Evolutionary conservation across 1,140 invertebrate species (phyloP).

Genomic region (Nephotettix cincticeps): DNA sequence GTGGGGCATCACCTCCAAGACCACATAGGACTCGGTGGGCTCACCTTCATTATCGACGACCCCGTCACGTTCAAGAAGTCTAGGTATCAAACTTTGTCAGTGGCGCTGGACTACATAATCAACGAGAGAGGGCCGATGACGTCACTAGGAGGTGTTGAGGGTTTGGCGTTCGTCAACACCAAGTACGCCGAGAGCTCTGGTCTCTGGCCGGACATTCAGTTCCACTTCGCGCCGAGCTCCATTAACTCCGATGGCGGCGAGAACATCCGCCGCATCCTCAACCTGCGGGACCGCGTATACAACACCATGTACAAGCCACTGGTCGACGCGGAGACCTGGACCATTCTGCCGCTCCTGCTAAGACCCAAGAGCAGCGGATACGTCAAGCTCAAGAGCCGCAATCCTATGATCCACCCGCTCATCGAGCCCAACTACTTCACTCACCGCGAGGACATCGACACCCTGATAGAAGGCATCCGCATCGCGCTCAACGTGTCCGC

Average conservation of each 20-base stretch:
- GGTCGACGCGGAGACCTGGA: conserved; percentile 76
- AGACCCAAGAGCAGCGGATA: conserved; percentile 81
- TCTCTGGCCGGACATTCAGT: conserved; percentile 83
- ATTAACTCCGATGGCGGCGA: conserved; percentile 78
- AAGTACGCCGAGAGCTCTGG: conserved; percentile 71
- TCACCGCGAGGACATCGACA: conserved; percentile 71
- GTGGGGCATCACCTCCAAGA: conserved; percentile 85
- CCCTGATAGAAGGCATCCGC: conserved; percentile 77
- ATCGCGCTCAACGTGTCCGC: conserved; percentile 77
- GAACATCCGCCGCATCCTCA: conserved; percentile 71
- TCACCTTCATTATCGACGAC: conserved; percentile 79
- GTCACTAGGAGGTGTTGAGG: conserved; percentile 73
- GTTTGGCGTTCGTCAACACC: conserved; percentile 78
- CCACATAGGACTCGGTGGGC: conserved; percentile 77
- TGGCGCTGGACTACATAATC: conserved; percentile 78
- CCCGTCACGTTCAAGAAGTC: conserved; percentile 75
- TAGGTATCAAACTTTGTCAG: conserved; percentile 72
- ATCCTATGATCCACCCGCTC: conserved; percentile 79
- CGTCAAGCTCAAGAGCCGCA: conserved; percentile 70
- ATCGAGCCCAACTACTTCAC: conserved; percentile 93
- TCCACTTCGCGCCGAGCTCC: conserved; percentile 80
- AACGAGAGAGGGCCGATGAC: conserved; percentile 79
- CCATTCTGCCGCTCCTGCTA: conserved; percentile 74
- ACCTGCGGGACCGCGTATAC: conserved; percentile 74
- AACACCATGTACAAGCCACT: conserved; percentile 84